Evolutionary conservation across 2,797 vertebrate genomes (phyloP).

Genomic region (Sebastes taczanowskii): DNA sequence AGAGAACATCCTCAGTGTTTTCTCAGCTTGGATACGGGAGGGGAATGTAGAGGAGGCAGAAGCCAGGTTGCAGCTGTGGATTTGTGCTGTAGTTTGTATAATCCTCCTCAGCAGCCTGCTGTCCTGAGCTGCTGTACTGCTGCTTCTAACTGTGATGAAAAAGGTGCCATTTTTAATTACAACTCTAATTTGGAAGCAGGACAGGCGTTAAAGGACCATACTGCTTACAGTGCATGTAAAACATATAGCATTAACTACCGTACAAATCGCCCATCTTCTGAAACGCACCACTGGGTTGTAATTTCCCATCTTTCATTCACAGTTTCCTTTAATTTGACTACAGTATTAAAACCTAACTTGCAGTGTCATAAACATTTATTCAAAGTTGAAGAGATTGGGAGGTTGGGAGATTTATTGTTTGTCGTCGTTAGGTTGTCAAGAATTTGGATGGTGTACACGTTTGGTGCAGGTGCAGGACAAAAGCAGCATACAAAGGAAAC

Average conservation of each 20-base stretch:
- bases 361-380: neutral
- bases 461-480: neutral
- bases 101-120: neutral
- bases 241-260: neutral
- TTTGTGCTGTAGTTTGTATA: neutral
- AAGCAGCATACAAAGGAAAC: neutral
- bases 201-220: neutral
- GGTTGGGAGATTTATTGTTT: neutral
- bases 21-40: constrained; percentile 4
- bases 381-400: neutral
- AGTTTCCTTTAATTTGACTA: neutral
- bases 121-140: neutral
- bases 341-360: neutral
- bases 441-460: neutral
- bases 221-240: neutral
- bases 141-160: neutral
- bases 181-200: neutral
- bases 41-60: constrained; percentile 1
- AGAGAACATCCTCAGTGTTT: constrained; percentile 39
- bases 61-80: constrained; percentile 1
- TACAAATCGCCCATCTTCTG: neutral
- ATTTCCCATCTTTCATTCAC: neutral
- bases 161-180: constrained; percentile 32
- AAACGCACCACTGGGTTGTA: neutral
- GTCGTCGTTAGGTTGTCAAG: neutral